Evolutionary conservation across 2,888 invertebrate genomes (phyloP).

Genomic region (Harpalus rubripes): DNA sequence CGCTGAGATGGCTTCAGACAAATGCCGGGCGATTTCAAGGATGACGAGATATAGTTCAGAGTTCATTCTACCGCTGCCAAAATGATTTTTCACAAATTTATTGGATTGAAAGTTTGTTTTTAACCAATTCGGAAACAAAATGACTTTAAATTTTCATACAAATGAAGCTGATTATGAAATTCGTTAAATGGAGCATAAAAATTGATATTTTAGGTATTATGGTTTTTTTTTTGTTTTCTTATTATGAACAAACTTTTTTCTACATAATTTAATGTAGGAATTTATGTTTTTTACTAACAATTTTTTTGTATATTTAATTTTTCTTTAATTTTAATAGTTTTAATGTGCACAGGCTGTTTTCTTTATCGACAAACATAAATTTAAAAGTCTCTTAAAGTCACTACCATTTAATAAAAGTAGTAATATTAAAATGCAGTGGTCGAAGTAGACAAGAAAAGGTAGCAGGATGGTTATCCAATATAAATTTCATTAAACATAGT

Average conservation of each 20-base stretch:
- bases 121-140: neutral
- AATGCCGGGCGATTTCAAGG: constrained; percentile 55
- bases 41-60: constrained; percentile 50
- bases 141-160: neutral
- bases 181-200: neutral
- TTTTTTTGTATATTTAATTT: no score
- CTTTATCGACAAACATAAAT: no score
- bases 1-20: constrained; percentile 56
- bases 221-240: neutral
- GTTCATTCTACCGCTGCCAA: constrained; percentile 9
- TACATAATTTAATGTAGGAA: no score
- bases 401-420: no score
- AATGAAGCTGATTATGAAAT: neutral
- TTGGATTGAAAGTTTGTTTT: neutral
- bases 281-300: no score
- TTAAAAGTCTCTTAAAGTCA: no score
- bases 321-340: no score
- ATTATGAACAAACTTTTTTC: neutral
- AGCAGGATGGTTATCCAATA: no score
- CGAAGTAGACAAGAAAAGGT: no score
- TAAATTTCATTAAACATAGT: no score
- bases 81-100: neutral
- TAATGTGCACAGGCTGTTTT: no score
- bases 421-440: no score
- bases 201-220: neutral